A percentile compares a stretch with the other conserved stretches of the same genome.
These are phyloP conservation scores for Phocoena sinus DNA, from an alignment of 2,113 vertebrate species.

Conservation along the genomic window DNA sequence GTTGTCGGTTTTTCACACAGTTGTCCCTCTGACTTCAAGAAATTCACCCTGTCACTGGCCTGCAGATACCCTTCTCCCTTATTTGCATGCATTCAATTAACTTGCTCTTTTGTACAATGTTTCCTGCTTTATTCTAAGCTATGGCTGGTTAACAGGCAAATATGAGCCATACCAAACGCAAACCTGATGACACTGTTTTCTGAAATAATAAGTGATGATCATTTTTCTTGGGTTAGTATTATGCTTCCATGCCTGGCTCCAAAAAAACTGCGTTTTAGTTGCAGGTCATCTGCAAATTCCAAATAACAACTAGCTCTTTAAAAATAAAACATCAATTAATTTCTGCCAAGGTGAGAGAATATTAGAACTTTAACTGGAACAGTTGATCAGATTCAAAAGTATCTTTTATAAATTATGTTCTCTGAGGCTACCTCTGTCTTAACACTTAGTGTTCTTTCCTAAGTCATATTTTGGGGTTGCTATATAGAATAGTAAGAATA, in stretches of 20 bases:
- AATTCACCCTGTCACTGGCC: too few relatives aligned
- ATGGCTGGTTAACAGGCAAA: neutral
- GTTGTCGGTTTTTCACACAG: accelerated
- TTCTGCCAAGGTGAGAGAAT: neutral
- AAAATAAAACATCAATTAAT: neutral
- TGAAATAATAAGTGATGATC: neutral
- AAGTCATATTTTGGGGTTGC: neutral
- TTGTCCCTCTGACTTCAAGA: neutral
- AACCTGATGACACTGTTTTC: neutral
- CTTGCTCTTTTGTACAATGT: neutral
- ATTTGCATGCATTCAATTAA: neutral
- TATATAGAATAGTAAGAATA: neutral
- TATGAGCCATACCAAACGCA: neutral
- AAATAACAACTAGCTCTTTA: neutral
- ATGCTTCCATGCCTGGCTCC: neutral
- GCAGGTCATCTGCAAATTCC: too few relatives aligned
- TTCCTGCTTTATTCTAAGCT: neutral
- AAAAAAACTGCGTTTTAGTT: neutral
- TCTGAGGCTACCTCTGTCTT: neutral
- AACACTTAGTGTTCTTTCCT: neutral
- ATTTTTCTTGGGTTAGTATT: neutral
- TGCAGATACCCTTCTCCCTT: too few relatives aligned
- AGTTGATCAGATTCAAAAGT: neutral
- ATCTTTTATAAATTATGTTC: neutral
- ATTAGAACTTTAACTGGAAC: neutral